These are phyloP conservation scores for Calycopis cecrops DNA, from an alignment of 1,140 invertebrate species.

Conservation along the genomic window DNA sequence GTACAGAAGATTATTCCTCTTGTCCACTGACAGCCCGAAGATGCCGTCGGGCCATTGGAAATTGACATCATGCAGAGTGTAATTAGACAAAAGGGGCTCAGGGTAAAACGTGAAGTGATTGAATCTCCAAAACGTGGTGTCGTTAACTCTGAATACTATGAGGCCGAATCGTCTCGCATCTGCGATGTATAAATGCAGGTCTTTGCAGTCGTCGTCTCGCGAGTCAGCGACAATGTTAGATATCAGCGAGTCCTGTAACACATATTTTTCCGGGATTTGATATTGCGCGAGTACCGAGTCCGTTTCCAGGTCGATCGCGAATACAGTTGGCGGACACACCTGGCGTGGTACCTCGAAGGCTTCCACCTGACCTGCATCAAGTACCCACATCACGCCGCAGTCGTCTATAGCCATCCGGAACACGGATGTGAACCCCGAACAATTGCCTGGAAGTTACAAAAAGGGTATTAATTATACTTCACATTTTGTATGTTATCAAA, in stretches of 20 bases:
- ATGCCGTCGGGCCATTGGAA: slow-evolving; percentile 89
- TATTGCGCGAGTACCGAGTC: slow-evolving; percentile 79
- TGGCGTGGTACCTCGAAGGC: slow-evolving; percentile 79
- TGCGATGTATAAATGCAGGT: slow-evolving; percentile 81
- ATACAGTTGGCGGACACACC: slow-evolving; percentile 83
- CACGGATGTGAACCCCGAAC: slow-evolving; percentile 83
- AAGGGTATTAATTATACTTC: too few species aligned
- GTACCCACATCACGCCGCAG: slow-evolving; percentile 83
- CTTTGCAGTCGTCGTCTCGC: slow-evolving; percentile 78
- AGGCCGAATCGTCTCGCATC: slow-evolving; percentile 87
- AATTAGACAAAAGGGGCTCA: slow-evolving; percentile 82
- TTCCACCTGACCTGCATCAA: slow-evolving; percentile 85
- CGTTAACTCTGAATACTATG: slow-evolving; percentile 80
- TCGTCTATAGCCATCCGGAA: slow-evolving; percentile 84
- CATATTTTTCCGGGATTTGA: slow-evolving; percentile 78
- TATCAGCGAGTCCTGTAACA: slow-evolving; percentile 83
- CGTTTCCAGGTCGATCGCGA: slow-evolving; percentile 82
- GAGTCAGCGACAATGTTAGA: slow-evolving; percentile 85
- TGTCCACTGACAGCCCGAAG: slow-evolving; percentile 85
- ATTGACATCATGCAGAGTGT: slow-evolving; percentile 81
- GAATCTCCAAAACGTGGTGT: slow-evolving; percentile 81
- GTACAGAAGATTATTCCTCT: slow-evolving; percentile 78
- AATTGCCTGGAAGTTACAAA: slow-evolving; percentile 65
- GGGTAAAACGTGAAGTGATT: slow-evolving; percentile 86
- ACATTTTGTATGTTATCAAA: too few species aligned